Evolutionary conservation across 30 jellyfish, hydroid and myxozoan species (phyloP).

Genomic region (Cassiopea andromeda): DNA sequence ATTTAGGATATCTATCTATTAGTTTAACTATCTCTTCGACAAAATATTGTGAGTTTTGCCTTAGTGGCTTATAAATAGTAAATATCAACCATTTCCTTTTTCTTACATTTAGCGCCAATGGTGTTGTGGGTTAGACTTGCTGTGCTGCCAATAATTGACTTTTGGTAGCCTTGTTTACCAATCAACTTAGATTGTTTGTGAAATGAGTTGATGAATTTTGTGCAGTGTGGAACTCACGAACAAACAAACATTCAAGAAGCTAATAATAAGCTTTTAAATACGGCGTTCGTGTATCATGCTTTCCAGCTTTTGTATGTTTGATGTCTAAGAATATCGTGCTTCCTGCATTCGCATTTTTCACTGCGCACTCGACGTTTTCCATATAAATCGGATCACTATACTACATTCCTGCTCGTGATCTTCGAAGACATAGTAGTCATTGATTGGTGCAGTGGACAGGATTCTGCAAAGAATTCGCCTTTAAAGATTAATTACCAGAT

Average conservation of each 20-base stretch:
- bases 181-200: not conserved
- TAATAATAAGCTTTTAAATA: too few species aligned
- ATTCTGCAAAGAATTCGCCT: not conserved
- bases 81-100: too few species aligned
- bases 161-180: not conserved
- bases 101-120: not conserved
- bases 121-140: conserved; percentile 31
- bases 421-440: not conserved
- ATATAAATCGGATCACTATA: not conserved
- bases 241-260: not conserved
- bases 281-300: too few species aligned
- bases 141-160: conserved; percentile 6
- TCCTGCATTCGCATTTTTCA: not conserved
- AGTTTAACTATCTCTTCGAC: too few species aligned
- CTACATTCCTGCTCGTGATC: not conserved
- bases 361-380: not conserved
- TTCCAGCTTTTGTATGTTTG: too few species aligned
- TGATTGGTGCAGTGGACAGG: not conserved
- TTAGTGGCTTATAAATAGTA: too few species aligned
- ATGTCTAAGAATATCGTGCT: too few species aligned
- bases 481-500: not conserved
- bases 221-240: not conserved
- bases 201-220: not conserved
- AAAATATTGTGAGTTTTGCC: too few species aligned
- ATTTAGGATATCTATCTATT: too few species aligned